phyloP scores from a whole-genome alignment of 1,140 invertebrate species.

The Tribolium castaneum region DNA sequence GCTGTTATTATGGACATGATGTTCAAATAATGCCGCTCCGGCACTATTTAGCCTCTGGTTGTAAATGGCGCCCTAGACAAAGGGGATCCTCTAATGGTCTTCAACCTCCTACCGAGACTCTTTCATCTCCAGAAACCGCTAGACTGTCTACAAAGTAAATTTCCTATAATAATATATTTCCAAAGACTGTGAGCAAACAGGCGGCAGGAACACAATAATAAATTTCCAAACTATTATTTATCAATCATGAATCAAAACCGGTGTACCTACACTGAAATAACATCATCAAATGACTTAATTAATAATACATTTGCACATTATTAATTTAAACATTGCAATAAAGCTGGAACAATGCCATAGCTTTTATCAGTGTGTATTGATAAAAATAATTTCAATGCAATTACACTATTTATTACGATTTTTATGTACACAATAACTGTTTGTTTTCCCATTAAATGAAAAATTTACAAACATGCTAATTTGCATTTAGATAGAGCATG shows the following conservation, averaged over 20 bases:
- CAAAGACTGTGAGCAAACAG: slow-evolving; percentile 1
- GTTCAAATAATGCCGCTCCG: slow-evolving; percentile 37
- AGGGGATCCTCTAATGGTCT: slow-evolving; percentile 46
- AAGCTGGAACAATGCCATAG: not conserved
- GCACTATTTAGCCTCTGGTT: slow-evolving; percentile 42
- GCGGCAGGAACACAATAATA: not conserved
- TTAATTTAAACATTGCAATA: not conserved
- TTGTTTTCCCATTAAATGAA: slow-evolving; percentile 9
- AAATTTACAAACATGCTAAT: slow-evolving; percentile 6
- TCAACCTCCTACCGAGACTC: slow-evolving; percentile 42
- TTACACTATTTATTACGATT: not conserved
- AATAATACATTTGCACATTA: not conserved
- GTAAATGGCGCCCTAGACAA: slow-evolving; percentile 45
- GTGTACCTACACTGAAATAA: too few species aligned
- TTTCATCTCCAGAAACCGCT: slow-evolving; percentile 43
- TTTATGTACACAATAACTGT: not conserved
- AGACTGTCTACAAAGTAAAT: slow-evolving; percentile 30
- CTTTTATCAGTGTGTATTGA: not conserved
- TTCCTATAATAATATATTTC: slow-evolving; percentile 26
- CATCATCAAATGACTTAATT: not conserved
- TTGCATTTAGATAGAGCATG: slow-evolving; percentile 24
- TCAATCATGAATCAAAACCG: too few species aligned
- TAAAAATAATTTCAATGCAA: slow-evolving; percentile 19
- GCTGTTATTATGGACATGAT: slow-evolving; percentile 41
- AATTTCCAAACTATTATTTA: not conserved